Base-by-base conservation (phyloP, 2,888 invertebrate genomes). In the Drosophila nr. perissopoda region DNA sequence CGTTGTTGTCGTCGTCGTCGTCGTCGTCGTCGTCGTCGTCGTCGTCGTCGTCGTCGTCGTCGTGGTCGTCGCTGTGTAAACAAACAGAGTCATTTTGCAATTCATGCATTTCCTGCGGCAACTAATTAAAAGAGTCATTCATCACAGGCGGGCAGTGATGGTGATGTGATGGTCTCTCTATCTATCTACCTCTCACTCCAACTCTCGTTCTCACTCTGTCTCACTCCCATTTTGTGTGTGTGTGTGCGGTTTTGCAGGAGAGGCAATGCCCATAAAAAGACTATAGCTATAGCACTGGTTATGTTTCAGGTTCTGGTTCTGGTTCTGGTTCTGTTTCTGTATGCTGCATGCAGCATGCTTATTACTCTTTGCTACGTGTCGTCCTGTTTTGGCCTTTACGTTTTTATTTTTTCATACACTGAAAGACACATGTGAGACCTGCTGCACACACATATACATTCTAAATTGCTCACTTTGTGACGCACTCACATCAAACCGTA, bases 111-210 rank as follows among this genome's bases (percentile, higher is more conserved):
- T 92, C 92, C 92, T 92, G 92, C 91, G 92, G 92, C 92, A 92
- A 92, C 92, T 92, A 92, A 92, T 92, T 92, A 92, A 92, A 92
- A 92, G 92, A 92, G 92, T 92, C 92, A 92, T 92, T 92, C 92
- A 92, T 92, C 92, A 92, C 90, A 90, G 88, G 71, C 83, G 83
- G 83, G 74, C 89, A 90, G 88, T 88, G 88, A 80, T 80, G 82
- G 83, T 87, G 81, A 89, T 89, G 87, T 82, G 83, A 79, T 70
- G 72, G 59, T 70, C 79, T 74, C 67, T 59, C 61, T 62, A 71
- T 71, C 66, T 36, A 69, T 56, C 75, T 51, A 25, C 51, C 68
- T 46, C 46, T 46, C 25, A 8, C 16, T 46, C 46, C 46, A 8
- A 46, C 59, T 69, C 62, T 31, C 42, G 29, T 54, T 54, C 61